Evolutionary conservation across 2,797 vertebrate species (phyloP), one percentile per base, ranked within the genome.

Genomic region (Coreius guichenoti): DNA sequence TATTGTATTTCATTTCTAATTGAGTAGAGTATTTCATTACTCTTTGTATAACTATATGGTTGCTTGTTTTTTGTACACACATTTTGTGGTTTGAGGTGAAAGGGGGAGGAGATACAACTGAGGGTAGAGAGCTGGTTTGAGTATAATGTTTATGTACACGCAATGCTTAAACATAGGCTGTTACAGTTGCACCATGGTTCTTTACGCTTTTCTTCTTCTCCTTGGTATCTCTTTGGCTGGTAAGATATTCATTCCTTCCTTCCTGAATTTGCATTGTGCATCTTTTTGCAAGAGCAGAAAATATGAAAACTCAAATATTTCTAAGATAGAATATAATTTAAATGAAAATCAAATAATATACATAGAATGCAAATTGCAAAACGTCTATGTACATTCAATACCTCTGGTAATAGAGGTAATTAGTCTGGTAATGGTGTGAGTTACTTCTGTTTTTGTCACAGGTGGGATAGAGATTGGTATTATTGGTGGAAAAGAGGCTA

Each of bases 381-480:
- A 39, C 8, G 1, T 19, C 19, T 17, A 63, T 63, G 0, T 21
- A 47, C 26, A 23, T 75, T 26, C 13, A 16, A 23, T 39, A 21
- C 23, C 26, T 36, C 36, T 17, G 36, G 36, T 39, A 33, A 33
- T 33, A 39, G 7, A 39, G 33, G 14, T 69, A 54, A 49, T 1
- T 31, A 26, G 16, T 63, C n/a, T 77, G 13, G 3, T 12, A 80
- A 86, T 67, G 2, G n/a, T 6, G 17, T 45, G 2, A 16, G 36
- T 75, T 63, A 65, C 63, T 65, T 39, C 80, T 13, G 68, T 54
- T 80, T 47, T 5, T 9, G 8, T 81, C 72, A 3, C 45, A 95
- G 95, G 86, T n/a, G 92, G 89, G 2, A 83, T 88, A 87, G 88
- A 85, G 31, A 93, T 89, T 56, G 63, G 86, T 23, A 94, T 95